Base-by-base conservation (phyloP, 2,888 invertebrate species). In the Andrena flavipes region DNA sequence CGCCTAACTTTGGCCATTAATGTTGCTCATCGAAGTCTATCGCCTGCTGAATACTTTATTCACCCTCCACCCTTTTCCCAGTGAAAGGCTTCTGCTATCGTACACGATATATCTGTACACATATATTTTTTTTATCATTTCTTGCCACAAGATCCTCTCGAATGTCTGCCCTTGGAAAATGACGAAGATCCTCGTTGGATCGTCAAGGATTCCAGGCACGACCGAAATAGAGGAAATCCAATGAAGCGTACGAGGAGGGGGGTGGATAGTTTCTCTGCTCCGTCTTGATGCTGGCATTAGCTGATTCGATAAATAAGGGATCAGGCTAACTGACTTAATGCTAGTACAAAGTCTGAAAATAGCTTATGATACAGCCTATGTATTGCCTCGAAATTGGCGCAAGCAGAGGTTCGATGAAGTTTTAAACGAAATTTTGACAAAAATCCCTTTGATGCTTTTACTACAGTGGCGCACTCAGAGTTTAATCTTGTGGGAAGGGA, bases 1-100 rank as follows among this genome's bases (percentile, higher is more conserved):
- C 2, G 42, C 23, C 26, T 51, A 71, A 79, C 60, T 72, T 56
- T 54, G 33, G 3, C 48, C 80, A 54, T 80, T 63, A 80, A 72
- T 80, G 69, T 71, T 33, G 20, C 64, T 7, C 13, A 29, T 71
- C 70, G 42, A 65, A 16, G 48, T 20, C 13, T 51, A 51, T 60
- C 49, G 35, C 23, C 42, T 35, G 65, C 33, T 33, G 26, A 69
- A 64, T 30, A 5, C 48, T 49, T 56, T 35, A 26, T n/a, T 1
- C 35, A 59, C 16, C 8, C 1, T 68, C 35, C 35, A 5, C 6
- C 23, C 23, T n/a, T 56, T 42, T 60, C 42, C 10, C 16, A 60
- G 60, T n/a, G 33, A 30, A 16, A 30, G 30, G 30, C 13, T 16
- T 60, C 30, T 29, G 16, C n/a, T 60, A 60, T 26, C n/a, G 16